Percentiles rank a stretch among this genome's conserved stretches.
These are phyloP conservation scores for Hephaestus fuliginosus DNA, from an alignment of 2,797 vertebrate species.

Conservation along the genomic window DNA sequence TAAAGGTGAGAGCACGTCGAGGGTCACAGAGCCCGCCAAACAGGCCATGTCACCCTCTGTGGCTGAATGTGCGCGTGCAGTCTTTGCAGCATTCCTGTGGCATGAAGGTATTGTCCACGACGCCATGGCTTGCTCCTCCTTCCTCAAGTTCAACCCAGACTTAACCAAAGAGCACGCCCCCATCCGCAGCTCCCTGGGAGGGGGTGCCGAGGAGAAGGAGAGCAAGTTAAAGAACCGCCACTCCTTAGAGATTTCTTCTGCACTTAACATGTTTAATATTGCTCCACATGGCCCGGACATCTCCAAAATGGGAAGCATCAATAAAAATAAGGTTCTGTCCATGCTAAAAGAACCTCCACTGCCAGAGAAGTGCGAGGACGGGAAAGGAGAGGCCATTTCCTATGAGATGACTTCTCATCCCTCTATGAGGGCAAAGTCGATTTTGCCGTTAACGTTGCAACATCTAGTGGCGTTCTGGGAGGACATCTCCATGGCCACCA, in stretches of 20 bases:
- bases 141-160: slow-evolving; percentile 98
- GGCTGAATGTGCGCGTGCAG: slow-evolving; percentile 95
- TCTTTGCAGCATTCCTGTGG: slow-evolving; percentile 98
- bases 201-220: slow-evolving; percentile 94
- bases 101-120: slow-evolving; percentile 99
- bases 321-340: slow-evolving; percentile 99
- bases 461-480: slow-evolving; percentile 99
- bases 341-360: slow-evolving; percentile 98
- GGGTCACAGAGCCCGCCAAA: slow-evolving; percentile 93
- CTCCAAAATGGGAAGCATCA: slow-evolving; percentile 99
- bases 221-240: slow-evolving; percentile 98
- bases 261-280: slow-evolving; percentile 99
- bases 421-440: slow-evolving; percentile 91
- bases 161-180: slow-evolving; percentile 98
- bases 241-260: slow-evolving; percentile 98
- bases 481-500: slow-evolving; percentile 98
- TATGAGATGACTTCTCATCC: slow-evolving; percentile 91
- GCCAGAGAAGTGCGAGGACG: slow-evolving; percentile 97
- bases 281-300: slow-evolving; percentile 98
- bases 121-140: slow-evolving; percentile 99
- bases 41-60: slow-evolving; percentile 99
- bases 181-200: slow-evolving; percentile 93
- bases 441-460: slow-evolving; percentile 95
- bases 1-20: slow-evolving; percentile 90
- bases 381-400: slow-evolving; percentile 89